Percentiles rank a stretch among this genome's conserved stretches.
phyloP scores from a whole-genome alignment of 2,797 vertebrate species.

The Odontamblyopus lacepedii region DNA sequence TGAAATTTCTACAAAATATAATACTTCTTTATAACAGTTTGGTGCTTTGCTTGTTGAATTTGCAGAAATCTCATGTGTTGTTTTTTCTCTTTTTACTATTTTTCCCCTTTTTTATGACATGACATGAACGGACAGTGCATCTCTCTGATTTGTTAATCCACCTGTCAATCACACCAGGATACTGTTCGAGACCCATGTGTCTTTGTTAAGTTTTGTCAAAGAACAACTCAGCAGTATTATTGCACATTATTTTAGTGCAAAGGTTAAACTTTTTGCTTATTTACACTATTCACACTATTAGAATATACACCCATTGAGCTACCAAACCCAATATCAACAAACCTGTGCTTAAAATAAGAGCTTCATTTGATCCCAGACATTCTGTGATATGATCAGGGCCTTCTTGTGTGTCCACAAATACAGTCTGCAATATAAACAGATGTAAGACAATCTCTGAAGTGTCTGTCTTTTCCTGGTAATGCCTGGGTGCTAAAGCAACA shows the following conservation, averaged over 20 bases:
- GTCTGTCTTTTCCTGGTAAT: conserved; percentile 15
- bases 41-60: no score
- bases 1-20: no score
- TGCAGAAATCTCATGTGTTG: no score
- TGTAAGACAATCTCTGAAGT: conserved; percentile 18
- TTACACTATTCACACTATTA: not conserved
- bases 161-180: not conserved
- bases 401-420: conserved; percentile 11
- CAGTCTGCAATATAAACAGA: conserved; percentile 18
- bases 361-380: not conserved
- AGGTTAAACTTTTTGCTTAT: no score
- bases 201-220: no score
- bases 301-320: not conserved
- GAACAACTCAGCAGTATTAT: not conserved
- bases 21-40: no score
- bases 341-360: conserved; percentile 10
- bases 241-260: not conserved
- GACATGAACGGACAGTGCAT: no score
- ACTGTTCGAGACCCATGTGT: no score
- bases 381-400: conserved; percentile 2
- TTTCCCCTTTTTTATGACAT: no score
- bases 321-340: conserved; percentile 4
- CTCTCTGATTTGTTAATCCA: no score
- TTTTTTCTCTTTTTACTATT: no score
- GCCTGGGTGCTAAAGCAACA: conserved; percentile 23